Evolutionary conservation across 2,113 vertebrate species (phyloP).

Genomic region (Sinocyclocheilus anophthalmus): DNA sequence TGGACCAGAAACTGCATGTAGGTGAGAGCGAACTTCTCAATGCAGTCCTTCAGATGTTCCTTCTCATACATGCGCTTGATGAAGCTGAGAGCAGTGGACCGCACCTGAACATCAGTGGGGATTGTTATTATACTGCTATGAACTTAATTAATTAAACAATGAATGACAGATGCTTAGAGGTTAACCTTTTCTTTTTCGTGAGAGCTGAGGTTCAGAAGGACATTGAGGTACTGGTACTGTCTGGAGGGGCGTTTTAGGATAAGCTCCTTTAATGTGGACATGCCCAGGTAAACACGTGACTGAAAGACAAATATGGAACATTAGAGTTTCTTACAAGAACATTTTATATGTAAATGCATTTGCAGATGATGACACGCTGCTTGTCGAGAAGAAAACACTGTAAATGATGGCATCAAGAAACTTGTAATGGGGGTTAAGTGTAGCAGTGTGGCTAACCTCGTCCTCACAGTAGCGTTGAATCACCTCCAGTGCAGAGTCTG

Average conservation of each 20-base stretch:
- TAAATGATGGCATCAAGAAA: no score
- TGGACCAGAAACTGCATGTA: conserved; percentile 95
- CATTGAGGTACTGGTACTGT: conserved; percentile 93
- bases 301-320: conserved; percentile 58
- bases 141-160: neutral
- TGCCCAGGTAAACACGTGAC: conserved; percentile 92
- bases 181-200: conserved; percentile 92
- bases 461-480: conserved; percentile 94
- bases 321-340: neutral
- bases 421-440: neutral
- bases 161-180: no score
- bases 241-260: conserved; percentile 88
- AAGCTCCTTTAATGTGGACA: conserved; percentile 91
- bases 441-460: conserved; percentile 73
- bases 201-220: conserved; percentile 92
- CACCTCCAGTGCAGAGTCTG: conserved; percentile 89
- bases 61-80: conserved; percentile 95
- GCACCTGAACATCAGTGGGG: conserved; percentile 76
- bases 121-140: neutral
- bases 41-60: conserved; percentile 88
- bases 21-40: conserved; percentile 94
- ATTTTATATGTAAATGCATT: neutral
- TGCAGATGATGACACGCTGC: neutral
- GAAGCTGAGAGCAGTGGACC: conserved; percentile 87
- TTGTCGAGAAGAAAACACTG: neutral